Conservation (phyloP, 1,140 invertebrate species). For the Agraylea sexmaculata region DNA sequence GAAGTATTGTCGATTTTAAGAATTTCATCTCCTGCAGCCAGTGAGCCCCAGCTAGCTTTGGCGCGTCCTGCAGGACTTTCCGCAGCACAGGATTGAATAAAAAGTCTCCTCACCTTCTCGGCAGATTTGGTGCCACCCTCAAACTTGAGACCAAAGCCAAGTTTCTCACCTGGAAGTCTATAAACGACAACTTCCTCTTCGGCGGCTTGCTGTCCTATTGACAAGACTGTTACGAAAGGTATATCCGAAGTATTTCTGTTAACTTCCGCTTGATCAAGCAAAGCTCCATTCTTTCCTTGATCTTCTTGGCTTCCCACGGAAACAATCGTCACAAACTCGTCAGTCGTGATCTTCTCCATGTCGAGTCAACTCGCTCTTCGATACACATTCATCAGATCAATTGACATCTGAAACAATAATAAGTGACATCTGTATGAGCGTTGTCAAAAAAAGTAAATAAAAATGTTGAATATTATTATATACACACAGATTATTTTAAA, state of each 20-base stretch:
- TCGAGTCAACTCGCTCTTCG: no score
- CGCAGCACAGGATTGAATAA: constrained; percentile 79
- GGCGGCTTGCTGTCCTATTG: constrained; percentile 26
- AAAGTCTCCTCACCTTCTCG: constrained; percentile 57
- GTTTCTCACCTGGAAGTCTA: constrained; percentile 72
- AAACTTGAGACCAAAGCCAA: constrained; percentile 85
- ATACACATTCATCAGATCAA: constrained; percentile 30
- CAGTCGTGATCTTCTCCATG: constrained; percentile 32
- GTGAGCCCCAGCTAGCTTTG: constrained; percentile 63
- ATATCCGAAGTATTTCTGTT: constrained; percentile 24
- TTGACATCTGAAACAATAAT: constrained; percentile 27
- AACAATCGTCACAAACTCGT: constrained; percentile 41
- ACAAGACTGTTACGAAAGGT: constrained; percentile 38
- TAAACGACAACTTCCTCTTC: constrained; percentile 65
- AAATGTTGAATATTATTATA: no score
- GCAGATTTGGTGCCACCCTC: constrained; percentile 72
- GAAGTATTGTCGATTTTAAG: constrained; percentile 66
- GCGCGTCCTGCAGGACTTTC: constrained; percentile 77
- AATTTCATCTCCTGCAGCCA: constrained; percentile 79
- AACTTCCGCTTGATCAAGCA: constrained; percentile 13
- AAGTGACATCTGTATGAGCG: constrained; percentile 14
- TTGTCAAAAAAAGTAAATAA: constrained; percentile 22
- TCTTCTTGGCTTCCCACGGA: constrained; percentile 31
- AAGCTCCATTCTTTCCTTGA: constrained; percentile 5
- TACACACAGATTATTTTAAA: no score